phyloP scores from a whole-genome alignment of 2,113 vertebrate species.

The Merops nubicus region DNA sequence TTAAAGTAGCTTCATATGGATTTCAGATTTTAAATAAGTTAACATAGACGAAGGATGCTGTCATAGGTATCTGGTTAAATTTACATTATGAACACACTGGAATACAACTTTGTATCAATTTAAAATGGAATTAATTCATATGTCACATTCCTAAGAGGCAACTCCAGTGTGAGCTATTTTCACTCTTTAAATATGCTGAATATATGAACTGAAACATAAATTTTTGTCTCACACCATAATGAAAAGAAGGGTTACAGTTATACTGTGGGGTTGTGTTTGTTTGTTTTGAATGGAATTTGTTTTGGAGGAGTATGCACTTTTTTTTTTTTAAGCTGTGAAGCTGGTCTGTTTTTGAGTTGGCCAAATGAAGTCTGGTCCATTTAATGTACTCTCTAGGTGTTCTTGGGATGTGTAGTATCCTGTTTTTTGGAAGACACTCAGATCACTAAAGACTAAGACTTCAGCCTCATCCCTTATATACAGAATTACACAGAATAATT shows the following conservation, averaged over 20 bases:
- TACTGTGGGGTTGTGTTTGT: not conserved
- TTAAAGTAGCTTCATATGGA: not conserved
- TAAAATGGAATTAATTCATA: not conserved
- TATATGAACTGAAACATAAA: not conserved
- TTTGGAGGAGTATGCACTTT: not conserved
- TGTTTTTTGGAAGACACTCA: not conserved
- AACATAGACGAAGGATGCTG: not conserved
- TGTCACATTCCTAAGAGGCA: not conserved
- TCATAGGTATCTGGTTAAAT: not conserved
- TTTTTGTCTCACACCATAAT: not conserved
- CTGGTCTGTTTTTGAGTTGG: not conserved
- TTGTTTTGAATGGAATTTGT: not conserved
- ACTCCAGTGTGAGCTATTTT: not conserved
- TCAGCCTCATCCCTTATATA: not conserved
- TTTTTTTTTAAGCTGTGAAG: not conserved
- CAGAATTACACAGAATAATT: not conserved
- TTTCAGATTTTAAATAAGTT: not conserved
- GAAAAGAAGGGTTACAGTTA: not conserved
- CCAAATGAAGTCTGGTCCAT: not conserved
- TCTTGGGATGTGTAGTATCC: not conserved
- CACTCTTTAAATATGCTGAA: not conserved
- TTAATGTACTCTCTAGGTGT: not conserved
- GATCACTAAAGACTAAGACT: not conserved
- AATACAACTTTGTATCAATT: not conserved
- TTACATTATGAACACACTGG: not conserved